Percentiles rank a stretch among this genome's conserved stretches.
Evolutionary conservation across 2,797 vertebrate species (phyloP).

Genomic region (Sorex maritimensis): DNA sequence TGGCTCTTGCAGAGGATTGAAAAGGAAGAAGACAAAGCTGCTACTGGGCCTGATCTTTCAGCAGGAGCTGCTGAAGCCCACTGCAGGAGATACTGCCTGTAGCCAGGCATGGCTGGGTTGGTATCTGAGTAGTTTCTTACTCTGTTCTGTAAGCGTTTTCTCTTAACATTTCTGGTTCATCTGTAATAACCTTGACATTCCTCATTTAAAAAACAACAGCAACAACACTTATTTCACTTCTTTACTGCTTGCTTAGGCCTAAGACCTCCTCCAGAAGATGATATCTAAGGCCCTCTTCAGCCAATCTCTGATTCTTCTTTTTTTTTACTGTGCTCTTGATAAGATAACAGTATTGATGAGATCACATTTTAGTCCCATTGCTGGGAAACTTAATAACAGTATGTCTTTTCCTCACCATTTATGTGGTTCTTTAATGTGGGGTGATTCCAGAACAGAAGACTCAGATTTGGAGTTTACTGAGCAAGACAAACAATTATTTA

Average conservation of each 20-base stretch:
- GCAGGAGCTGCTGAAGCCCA: not conserved
- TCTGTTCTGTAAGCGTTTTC: not conserved
- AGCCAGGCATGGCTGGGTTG: too few relatives aligned
- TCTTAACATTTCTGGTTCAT: not conserved
- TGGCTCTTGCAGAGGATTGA: not conserved
- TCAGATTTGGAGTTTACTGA: slow-evolving; percentile 43
- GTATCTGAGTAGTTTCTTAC: too few relatives aligned
- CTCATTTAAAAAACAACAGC: too few relatives aligned
- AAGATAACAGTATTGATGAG: not conserved
- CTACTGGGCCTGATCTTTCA: not conserved
- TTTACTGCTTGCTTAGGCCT: not conserved
- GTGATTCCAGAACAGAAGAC: slow-evolving; percentile 29
- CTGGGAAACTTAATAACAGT: not conserved
- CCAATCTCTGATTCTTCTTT: slow-evolving; percentile 18
- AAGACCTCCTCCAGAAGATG: not conserved
- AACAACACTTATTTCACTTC: not conserved
- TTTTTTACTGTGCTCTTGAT: slow-evolving; percentile 17
- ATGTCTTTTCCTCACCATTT: slow-evolving; percentile 17
- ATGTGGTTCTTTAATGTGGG: not conserved
- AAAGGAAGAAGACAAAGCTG: not conserved
- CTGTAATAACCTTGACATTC: not conserved
- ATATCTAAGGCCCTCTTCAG: not conserved
- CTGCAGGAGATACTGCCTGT: not conserved
- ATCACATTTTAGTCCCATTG: not conserved
- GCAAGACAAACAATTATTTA: not conserved